Evolutionary conservation across 2,888 invertebrate species (phyloP).

Genomic region (Cryptocheilus praepositus): DNA sequence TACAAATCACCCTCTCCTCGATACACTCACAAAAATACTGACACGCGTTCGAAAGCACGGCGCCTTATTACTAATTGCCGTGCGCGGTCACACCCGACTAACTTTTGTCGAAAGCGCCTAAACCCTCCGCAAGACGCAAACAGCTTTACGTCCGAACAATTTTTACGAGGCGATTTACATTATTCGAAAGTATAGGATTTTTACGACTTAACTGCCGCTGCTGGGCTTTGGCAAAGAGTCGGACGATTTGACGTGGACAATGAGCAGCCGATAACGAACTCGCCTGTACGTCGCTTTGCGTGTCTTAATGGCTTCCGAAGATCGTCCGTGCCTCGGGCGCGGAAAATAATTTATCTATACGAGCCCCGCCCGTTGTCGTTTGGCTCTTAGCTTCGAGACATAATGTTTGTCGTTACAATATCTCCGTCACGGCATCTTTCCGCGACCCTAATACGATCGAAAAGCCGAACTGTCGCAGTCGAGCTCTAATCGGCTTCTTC

Average conservation of each 20-base stretch:
- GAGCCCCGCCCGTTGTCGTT: conserved; percentile 14
- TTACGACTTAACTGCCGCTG: too few relatives aligned
- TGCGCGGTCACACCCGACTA: too few relatives aligned
- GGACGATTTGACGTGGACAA: background rate
- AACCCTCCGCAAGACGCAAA: too few relatives aligned
- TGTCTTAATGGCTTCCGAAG: conserved; percentile 14
- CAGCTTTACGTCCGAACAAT: too few relatives aligned
- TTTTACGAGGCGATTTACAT: too few relatives aligned
- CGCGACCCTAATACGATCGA: conserved; percentile 21
- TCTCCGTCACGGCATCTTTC: conserved; percentile 29
- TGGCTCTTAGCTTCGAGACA: conserved; percentile 14
- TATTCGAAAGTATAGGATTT: background rate
- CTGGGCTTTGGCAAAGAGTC: too few relatives aligned
- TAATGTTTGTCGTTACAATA: conserved; percentile 39
- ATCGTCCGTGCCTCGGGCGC: conserved; percentile 31
- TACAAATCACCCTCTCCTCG: too few relatives aligned
- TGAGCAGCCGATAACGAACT: conserved; percentile 2
- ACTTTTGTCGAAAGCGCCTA: too few relatives aligned
- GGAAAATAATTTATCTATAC: conserved; percentile 50
- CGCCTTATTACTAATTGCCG: too few relatives aligned
- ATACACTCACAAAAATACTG: too few relatives aligned
- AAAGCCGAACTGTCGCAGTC: conserved; percentile 2
- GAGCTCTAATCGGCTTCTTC: too few relatives aligned
- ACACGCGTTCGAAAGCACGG: too few relatives aligned
- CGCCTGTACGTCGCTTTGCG: background rate